Evolutionary conservation across 1,140 invertebrate species (phyloP).

Genomic region (Zaprionus africanus): DNA sequence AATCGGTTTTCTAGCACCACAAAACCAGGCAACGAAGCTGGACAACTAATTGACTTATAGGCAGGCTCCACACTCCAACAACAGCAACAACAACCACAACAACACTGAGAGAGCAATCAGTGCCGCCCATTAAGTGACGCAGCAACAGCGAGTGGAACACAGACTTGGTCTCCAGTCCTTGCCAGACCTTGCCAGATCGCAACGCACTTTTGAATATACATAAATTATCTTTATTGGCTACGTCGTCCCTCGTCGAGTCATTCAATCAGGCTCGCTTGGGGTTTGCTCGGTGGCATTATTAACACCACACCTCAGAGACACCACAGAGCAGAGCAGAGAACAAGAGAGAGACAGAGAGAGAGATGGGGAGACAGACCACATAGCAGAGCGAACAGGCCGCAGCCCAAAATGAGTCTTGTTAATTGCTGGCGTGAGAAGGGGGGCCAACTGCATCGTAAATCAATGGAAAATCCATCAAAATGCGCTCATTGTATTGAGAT

Average conservation of each 20-base stretch:
- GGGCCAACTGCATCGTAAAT: constrained; percentile 69
- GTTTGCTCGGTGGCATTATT: constrained; percentile 40
- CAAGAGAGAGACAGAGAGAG: not conserved
- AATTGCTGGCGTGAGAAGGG: constrained; percentile 52
- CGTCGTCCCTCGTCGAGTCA: constrained; percentile 47
- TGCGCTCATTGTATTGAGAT: constrained; percentile 78
- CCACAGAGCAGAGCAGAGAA: not conserved
- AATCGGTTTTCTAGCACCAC: constrained; percentile 36
- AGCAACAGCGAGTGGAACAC: constrained; percentile 23
- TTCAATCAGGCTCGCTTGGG: constrained; percentile 41
- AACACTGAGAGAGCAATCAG: constrained; percentile 36
- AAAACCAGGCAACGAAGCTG: constrained; percentile 10
- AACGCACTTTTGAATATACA: constrained; percentile 69
- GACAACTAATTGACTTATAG: constrained; percentile 55
- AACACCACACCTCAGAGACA: constrained; percentile 21
- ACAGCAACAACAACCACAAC: constrained; percentile 21
- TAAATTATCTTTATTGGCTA: constrained; percentile 80
- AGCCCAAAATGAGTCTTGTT: constrained; percentile 67
- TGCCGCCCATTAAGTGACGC: constrained; percentile 47
- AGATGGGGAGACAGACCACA: not conserved
- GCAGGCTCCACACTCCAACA: not conserved
- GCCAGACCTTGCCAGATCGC: not conserved
- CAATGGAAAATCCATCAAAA: constrained; percentile 80
- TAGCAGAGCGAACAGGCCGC: not conserved
- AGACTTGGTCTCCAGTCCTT: too few species aligned